Evolutionary conservation across 2,797 vertebrate species (phyloP).

Genomic region (Coccyzus lansbergi): DNA sequence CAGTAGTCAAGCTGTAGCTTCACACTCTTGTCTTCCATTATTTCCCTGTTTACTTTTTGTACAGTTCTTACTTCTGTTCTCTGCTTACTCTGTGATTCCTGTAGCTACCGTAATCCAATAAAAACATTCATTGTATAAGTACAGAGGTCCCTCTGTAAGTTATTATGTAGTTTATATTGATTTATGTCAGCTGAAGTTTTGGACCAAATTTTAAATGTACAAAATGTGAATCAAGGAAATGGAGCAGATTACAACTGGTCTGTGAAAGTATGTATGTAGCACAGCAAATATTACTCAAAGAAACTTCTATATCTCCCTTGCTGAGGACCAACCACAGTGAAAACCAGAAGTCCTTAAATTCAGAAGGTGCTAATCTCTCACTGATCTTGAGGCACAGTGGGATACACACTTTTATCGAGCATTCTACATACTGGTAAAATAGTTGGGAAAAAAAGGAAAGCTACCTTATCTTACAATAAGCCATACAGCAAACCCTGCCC

Average conservation of each 20-base stretch:
- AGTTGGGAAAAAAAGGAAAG: neutral
- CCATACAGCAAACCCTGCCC: neutral
- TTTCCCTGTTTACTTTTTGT: neutral
- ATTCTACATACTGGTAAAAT: neutral
- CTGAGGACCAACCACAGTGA: neutral
- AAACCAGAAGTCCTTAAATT: neutral
- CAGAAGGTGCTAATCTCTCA: neutral
- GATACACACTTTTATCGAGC: rapidly evolving
- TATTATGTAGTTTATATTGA: neutral
- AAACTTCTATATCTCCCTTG: neutral
- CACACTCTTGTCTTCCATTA: neutral
- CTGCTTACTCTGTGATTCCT: neutral
- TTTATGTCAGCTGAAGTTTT: neutral
- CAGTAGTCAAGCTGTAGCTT: neutral
- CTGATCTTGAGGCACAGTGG: neutral
- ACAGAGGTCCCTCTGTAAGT: neutral
- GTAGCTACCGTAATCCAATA: neutral
- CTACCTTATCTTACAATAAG: neutral
- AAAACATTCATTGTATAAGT: neutral
- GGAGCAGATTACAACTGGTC: neutral
- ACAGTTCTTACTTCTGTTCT: neutral
- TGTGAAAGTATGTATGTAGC: neutral
- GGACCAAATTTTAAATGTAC: neutral
- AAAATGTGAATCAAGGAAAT: neutral
- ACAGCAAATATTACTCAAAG: neutral